These are phyloP conservation scores for Zhuqinia jingwanae DNA, from an alignment of 2,888 invertebrate genomes.

Conservation along the genomic window DNA sequence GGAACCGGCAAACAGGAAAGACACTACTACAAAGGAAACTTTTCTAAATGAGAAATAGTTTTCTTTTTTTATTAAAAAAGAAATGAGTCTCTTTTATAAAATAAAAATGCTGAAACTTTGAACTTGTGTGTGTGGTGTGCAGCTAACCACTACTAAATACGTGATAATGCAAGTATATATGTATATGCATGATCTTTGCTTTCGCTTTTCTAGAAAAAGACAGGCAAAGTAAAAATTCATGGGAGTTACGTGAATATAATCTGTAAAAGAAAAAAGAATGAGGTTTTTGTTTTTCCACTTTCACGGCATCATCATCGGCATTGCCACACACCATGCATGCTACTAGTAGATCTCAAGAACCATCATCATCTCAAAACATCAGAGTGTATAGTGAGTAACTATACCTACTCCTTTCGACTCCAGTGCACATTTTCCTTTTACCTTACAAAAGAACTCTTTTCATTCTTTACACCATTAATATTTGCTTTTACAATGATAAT, in stretches of 20 bases:
- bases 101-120: no score
- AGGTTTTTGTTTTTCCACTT: conserved; percentile 22
- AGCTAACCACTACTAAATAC: no score
- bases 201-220: neutral
- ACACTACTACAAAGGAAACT: no score
- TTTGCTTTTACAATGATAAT: conserved; percentile 25
- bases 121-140: no score
- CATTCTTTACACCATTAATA: conserved; percentile 10
- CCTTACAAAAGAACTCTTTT: conserved; percentile 1
- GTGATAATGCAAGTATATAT: neutral
- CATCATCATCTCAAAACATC: neutral
- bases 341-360: no score
- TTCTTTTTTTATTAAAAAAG: no score
- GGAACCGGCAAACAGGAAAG: no score
- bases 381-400: conserved; percentile 21
- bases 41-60: no score
- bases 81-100: no score
- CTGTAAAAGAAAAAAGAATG: conserved; percentile 5
- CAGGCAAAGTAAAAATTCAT: conserved; percentile 29
- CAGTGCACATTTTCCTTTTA: neutral
- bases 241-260: conserved; percentile 22
- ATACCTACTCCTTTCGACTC: neutral
- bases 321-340: conserved; percentile 8
- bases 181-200: neutral
- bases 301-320: neutral